phyloP scores from a whole-genome alignment of 2,113 vertebrate genomes.

The Elephantulus edwardii region DNA sequence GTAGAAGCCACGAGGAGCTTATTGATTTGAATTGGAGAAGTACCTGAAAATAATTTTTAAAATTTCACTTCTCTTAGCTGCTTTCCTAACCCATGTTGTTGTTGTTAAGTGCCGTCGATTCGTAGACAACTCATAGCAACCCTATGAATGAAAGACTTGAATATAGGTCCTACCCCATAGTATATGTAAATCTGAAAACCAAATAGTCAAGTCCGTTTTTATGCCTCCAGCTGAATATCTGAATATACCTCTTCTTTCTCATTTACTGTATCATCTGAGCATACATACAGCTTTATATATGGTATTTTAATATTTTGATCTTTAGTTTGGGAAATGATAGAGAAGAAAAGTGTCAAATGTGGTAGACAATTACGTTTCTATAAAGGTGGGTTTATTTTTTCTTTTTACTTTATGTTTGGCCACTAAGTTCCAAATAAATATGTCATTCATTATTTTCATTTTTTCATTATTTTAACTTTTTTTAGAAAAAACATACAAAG shows the following conservation, averaged over 20 bases:
- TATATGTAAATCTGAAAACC: no score
- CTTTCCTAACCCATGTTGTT: not conserved
- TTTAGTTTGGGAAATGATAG: not conserved
- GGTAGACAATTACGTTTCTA: no score
- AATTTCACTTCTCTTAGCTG: not conserved
- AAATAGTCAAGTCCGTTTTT: not conserved
- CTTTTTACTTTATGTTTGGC: constrained; percentile 29
- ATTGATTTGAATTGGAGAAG: not conserved
- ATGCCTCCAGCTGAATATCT: not conserved
- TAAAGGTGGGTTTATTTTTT: not conserved
- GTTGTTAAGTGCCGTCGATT: no score
- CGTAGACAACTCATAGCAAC: no score
- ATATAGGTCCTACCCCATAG: no score
- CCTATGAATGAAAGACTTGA: no score
- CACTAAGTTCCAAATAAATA: not conserved
- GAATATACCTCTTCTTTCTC: not conserved
- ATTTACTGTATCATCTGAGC: no score
- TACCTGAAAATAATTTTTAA: not conserved
- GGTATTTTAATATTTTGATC: not conserved
- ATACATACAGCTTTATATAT: not conserved
- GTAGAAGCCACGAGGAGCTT: not conserved
- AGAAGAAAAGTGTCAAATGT: no score
- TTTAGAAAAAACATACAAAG: not conserved
- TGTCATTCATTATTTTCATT: not conserved
- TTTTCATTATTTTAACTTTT: not conserved